Conservation (phyloP, 2,888 invertebrate genomes). For the Heteropelma amictum region DNA sequence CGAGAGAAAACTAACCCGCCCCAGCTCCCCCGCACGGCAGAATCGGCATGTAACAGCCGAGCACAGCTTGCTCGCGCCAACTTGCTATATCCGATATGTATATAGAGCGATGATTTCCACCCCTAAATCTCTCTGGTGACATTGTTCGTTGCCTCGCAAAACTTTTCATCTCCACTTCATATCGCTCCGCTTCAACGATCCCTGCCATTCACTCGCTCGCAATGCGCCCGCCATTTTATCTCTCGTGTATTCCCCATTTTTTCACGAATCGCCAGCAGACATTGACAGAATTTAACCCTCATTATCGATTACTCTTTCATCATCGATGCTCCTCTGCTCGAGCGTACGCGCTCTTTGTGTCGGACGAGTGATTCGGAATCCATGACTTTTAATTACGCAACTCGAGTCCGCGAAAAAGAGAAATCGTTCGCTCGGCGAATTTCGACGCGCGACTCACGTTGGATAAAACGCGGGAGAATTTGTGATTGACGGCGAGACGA, state of each 20-base stretch:
- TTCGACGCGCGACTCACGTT: too few relatives aligned
- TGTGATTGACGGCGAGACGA: slow-evolving; percentile 29
- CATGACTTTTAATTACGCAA: too few relatives aligned
- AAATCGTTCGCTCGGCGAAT: too few relatives aligned
- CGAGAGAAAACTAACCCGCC: slow-evolving; percentile 47
- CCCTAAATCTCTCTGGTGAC: slow-evolving; percentile 21
- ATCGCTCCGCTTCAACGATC: neutral
- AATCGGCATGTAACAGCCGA: slow-evolving; percentile 16
- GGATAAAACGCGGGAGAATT: slow-evolving; percentile 8
- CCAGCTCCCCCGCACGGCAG: slow-evolving; percentile 14
- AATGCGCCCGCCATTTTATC: neutral
- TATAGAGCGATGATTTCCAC: slow-evolving; percentile 26
- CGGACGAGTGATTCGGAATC: too few relatives aligned
- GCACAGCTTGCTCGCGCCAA: slow-evolving; percentile 33
- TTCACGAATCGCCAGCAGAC: too few relatives aligned
- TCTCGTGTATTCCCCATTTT: neutral
- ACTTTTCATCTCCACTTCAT: slow-evolving; percentile 40
- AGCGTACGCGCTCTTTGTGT: too few relatives aligned
- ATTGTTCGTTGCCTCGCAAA: slow-evolving; percentile 24
- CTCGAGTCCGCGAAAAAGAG: too few relatives aligned
- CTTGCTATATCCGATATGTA: slow-evolving; percentile 19
- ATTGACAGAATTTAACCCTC: too few relatives aligned
- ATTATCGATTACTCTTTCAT: too few relatives aligned
- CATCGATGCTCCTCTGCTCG: too few relatives aligned
- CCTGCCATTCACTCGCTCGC: neutral